Evolutionary conservation across 2,888 invertebrate species (phyloP), one percentile per base, ranked within the genome.

Genomic region (Eupelmus urozonus): DNA sequence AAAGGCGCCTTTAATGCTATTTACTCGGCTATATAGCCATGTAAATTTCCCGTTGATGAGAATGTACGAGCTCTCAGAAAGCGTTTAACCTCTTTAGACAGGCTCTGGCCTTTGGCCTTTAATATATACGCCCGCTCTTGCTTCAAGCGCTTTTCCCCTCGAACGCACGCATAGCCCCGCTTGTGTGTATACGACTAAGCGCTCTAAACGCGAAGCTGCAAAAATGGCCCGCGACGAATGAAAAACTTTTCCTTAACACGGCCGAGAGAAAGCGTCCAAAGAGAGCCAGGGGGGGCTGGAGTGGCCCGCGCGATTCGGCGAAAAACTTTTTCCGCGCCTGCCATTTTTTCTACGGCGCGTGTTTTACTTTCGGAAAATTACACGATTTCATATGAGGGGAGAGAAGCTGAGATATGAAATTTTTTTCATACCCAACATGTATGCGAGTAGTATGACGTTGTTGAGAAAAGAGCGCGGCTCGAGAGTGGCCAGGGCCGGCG

Each of bases 11-110:
- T 74, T 79, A 83, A 83, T 82, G 84, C 85, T 86, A 87, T 87
- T 87, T 85, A 83, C 84, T 84, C 83, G 83, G 82, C 81, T 82
- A 79, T 76, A 77, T 74, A 78, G 80, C 80, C 76, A 79, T 84
- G 83, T 87, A 87, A 87, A 87, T 87, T 86, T 82, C 79, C 77
- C 79, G 82, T 81, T 84, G 85, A 87, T 84, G 87, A 84, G 83
- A 85, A 86, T 83, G 82, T 84, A 85, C 83, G 85, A 79, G 74
- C 80, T 73, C 67, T 71, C 59, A 25, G 65, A 70, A 66, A 74
- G 59, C 82, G 83, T 82, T 85, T 85, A 85, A 84, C 81, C 65
- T 78, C 80, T 82, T 83, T 80, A 71, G 40, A 57, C 69, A 49
- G 60, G 4, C 49, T 40, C 2, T 53, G 20, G 27, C 20, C 45